Conservation (phyloP, 2,113 vertebrate species). For the Pelvicachromis taeniatus region DNA sequence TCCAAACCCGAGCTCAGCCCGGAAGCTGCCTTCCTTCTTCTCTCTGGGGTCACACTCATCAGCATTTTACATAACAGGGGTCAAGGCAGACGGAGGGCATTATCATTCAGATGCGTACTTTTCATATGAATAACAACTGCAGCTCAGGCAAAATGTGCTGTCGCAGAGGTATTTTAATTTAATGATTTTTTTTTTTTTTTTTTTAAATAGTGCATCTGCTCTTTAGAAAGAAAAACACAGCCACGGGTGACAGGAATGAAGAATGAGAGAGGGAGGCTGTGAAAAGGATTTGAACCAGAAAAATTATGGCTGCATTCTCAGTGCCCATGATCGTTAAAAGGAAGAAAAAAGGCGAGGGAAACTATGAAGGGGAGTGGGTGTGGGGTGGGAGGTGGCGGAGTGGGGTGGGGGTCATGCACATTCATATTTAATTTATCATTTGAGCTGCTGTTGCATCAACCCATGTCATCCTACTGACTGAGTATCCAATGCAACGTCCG, state of each 20-base stretch:
- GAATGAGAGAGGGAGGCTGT: neutral
- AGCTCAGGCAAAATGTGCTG: slow-evolving; percentile 25
- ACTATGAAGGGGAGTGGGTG: neutral
- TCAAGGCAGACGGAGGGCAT: neutral
- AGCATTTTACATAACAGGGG: neutral
- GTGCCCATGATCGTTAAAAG: slow-evolving; percentile 6
- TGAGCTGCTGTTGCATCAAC: slow-evolving; percentile 30
- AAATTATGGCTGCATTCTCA: slow-evolving; percentile 21
- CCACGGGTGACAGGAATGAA: slow-evolving; percentile 40
- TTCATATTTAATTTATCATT: slow-evolving; percentile 64
- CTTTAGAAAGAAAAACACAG: slow-evolving; percentile 29
- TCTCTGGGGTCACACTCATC: slow-evolving; percentile 2
- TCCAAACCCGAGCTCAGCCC: neutral
- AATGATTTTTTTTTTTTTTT: slow-evolving; percentile 25
- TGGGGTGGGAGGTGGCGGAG: too few species aligned
- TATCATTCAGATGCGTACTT: slow-evolving; percentile 25
- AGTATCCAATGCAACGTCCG: neutral
- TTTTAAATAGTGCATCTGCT: slow-evolving; percentile 52
- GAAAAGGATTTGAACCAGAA: slow-evolving; percentile 11
- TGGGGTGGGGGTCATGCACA: slow-evolving; percentile 19
- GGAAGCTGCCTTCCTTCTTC: neutral
- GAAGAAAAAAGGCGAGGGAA: neutral
- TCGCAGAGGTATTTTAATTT: slow-evolving; percentile 50
- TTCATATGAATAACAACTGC: slow-evolving; percentile 30
- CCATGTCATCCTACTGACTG: neutral